These are phyloP conservation scores for Rhyacophila evoluta DNA, from an alignment of 2,888 invertebrate genomes.

Conservation along the genomic window DNA sequence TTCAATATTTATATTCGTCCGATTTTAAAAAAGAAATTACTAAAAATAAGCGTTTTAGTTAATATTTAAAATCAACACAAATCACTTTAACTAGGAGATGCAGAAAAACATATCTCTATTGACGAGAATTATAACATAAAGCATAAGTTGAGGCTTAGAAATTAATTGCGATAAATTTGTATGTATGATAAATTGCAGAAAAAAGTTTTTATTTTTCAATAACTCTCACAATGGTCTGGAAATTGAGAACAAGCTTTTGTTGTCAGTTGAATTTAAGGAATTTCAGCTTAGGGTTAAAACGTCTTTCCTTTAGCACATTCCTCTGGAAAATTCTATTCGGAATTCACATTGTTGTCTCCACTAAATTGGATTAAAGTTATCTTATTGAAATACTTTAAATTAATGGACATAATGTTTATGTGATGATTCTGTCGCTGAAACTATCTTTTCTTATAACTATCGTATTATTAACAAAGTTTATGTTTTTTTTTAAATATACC, in stretches of 20 bases:
- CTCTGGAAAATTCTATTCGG: not conserved
- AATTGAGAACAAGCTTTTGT: slow-evolving; percentile 22
- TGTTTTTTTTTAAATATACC: too few species aligned
- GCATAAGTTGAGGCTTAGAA: too few species aligned
- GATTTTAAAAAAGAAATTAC: too few species aligned
- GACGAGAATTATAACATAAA: too few species aligned
- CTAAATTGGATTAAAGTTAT: slow-evolving; percentile 13
- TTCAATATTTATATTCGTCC: too few species aligned
- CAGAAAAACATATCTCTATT: too few species aligned
- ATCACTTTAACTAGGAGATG: too few species aligned
- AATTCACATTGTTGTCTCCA: slow-evolving; percentile 16
- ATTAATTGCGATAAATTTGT: too few species aligned
- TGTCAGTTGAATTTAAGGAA: slow-evolving; percentile 12
- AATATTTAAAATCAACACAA: too few species aligned
- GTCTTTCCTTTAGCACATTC: slow-evolving; percentile 11
- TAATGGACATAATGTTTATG: not conserved
- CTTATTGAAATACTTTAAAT: slow-evolving; percentile 16
- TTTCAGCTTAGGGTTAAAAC: slow-evolving; percentile 12
- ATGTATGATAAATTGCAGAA: not conserved
- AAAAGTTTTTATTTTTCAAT: not conserved
- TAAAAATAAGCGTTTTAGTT: too few species aligned
- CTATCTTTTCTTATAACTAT: too few species aligned
- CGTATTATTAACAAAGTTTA: too few species aligned
- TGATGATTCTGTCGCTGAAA: not conserved
- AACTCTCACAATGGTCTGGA: not conserved